Conservation (phyloP, 2,888 invertebrate genomes). For the Caenorhabditis zanzibari region DNA sequence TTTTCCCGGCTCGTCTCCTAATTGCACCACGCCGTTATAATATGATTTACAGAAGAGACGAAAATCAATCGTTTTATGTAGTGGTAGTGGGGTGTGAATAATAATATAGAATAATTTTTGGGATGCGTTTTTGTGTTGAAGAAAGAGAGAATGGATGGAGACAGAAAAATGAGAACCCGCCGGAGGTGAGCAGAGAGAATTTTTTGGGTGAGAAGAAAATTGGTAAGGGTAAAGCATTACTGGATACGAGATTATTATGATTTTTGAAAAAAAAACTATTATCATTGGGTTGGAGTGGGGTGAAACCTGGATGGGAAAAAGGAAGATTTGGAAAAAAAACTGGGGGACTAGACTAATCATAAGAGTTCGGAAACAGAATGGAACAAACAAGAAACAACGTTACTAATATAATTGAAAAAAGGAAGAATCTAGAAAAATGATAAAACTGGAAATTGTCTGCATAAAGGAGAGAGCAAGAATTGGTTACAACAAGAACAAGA, state of each 20-base stretch:
- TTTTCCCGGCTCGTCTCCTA: constrained; percentile 1
- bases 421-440: constrained; percentile 23
- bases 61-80: constrained; percentile 33
- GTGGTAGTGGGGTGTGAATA: constrained; percentile 7
- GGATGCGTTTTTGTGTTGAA: constrained; percentile 1
- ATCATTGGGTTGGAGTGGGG: background rate
- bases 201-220: background rate
- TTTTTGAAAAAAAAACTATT: background rate
- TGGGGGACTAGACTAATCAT: constrained; percentile 14
- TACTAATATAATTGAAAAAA: background rate
- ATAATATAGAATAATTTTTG: constrained; percentile 1
- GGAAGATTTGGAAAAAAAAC: background rate
- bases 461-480: background rate
- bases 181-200: constrained; percentile 35
- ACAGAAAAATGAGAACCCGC: constrained; percentile 39
- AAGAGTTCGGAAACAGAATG: constrained; percentile 4
- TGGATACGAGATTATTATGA: constrained; percentile 3
- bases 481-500: constrained; percentile 14
- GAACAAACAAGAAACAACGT: background rate
- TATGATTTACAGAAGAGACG: constrained; percentile 25
- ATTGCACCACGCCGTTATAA: constrained; percentile 42
- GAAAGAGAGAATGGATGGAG: constrained; percentile 1
- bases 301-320: background rate
- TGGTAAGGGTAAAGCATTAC: constrained; percentile 2
- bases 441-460: constrained; percentile 8